Evolutionary conservation across 2,888 invertebrate species (phyloP), one percentile per base, ranked within the genome.

Genomic region (Chloroclysta siterata): DNA sequence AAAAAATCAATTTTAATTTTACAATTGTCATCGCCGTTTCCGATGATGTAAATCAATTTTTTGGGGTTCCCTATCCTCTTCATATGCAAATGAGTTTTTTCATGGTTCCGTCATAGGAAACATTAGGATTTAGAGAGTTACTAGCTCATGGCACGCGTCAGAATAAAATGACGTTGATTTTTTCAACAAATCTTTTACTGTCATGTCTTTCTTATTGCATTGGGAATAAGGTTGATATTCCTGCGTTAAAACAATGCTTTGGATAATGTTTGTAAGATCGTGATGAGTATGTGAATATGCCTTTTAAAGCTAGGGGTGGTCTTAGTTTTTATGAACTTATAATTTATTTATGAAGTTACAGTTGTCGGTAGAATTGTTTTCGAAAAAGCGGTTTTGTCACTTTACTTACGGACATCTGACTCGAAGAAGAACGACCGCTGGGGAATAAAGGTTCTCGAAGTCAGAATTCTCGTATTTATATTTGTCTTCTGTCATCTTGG

Each of bases 291-390:
- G 73, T 74, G 75, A 81, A 86, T 80, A 76, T 58, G 65, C 28
- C 28, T 53, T 46, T 39, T 22, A 41, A 55, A 68, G 71, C 75
- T 79, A 81, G 77, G 87, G 89, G 89, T 88, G 89, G 89, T 88
- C 89, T 71, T 63, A 70, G 55, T 75, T 76, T 84, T 79, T 77
- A 76, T 83, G 85, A 83, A 85, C 85, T 79, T 81, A 72, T 86
- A 85, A 87, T 87, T 74, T 89, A 88, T 89, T 88, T 88, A 87
- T 86, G 88, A 84, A 36, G 15, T 50, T 29, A 11, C 15, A 17
- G 10, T 5, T 48, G 22, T 47, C 11, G 47, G 11, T 47, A 11
- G 11, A 46, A 17, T 10, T 10, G 36, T 52, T 41, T 41, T 55
- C 47, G 17, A 29, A 46, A 54, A 60, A 33, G 33, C 6, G 33